Evolutionary conservation across 1,140 invertebrate species (phyloP).

Genomic region (Stegodyphus dumicola): DNA sequence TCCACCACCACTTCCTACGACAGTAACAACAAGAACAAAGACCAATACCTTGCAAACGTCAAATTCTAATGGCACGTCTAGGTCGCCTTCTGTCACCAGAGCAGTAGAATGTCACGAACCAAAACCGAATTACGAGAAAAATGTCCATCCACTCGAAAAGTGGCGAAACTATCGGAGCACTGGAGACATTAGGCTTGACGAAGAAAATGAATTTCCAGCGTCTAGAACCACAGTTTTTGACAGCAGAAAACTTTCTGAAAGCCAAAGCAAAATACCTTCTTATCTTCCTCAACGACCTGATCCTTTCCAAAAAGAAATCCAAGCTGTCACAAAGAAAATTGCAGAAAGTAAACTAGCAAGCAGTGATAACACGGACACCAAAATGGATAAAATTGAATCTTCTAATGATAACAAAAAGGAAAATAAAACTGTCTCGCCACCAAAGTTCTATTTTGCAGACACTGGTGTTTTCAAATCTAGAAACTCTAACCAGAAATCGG

Average conservation of each 20-base stretch:
- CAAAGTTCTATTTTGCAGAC: conserved; percentile 37
- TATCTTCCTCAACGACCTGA: conserved; percentile 13
- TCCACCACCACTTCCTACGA: conserved; percentile 19
- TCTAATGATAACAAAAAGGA: not conserved
- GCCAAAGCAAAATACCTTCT: not conserved
- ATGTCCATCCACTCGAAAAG: conserved; percentile 38
- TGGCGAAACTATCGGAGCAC: conserved; percentile 39
- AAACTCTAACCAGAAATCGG: not conserved
- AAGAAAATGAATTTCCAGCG: not conserved
- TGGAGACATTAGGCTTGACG: conserved; percentile 38
- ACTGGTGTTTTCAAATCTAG: conserved; percentile 8
- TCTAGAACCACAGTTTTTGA: conserved; percentile 46
- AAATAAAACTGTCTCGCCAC: conserved; percentile 9
- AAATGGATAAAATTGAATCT: not conserved
- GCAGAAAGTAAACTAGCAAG: conserved; percentile 18
- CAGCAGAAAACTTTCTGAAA: conserved; percentile 27
- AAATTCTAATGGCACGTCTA: not conserved
- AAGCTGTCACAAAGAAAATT: conserved; percentile 41
- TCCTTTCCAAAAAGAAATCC: conserved; percentile 52
- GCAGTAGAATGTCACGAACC: conserved; percentile 7
- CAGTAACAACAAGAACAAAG: conserved; percentile 27
- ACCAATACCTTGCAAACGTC: not conserved
- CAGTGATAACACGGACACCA: too few relatives aligned
- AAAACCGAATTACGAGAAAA: conserved; percentile 22
- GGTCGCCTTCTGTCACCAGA: conserved; percentile 16